A percentile compares a stretch with the other conserved stretches of the same genome.
Evolutionary conservation across 2,113 vertebrate genomes (phyloP).

Genomic region (Clarias batrachus): DNA sequence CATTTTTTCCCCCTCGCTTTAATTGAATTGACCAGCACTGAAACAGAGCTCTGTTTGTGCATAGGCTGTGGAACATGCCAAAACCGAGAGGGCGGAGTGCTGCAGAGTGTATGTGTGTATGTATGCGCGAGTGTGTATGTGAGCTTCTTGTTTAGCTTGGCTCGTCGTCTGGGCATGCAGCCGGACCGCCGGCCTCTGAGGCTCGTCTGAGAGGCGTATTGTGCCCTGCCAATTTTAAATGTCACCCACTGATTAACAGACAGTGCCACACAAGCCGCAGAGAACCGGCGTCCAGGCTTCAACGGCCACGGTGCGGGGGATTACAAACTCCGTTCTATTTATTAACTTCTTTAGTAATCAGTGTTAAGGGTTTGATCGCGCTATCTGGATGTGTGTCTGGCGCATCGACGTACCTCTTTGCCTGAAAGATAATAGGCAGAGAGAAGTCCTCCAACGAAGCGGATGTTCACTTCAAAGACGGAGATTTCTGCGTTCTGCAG

Average conservation of each 20-base stretch:
- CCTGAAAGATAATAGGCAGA: conserved; percentile 97
- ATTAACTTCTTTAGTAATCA: background rate
- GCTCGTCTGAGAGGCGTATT: conserved; percentile 32
- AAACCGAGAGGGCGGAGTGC: conserved; percentile 20
- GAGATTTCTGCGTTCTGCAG: conserved; percentile 92
- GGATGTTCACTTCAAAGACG: conserved; percentile 98
- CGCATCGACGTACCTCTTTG: conserved; percentile 85
- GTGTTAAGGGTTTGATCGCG: background rate
- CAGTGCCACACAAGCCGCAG: conserved; percentile 14
- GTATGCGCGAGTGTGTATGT: background rate
- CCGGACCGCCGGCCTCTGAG: conserved; percentile 33
- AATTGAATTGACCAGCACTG: conserved; percentile 33
- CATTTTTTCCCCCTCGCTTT: conserved; percentile 25
- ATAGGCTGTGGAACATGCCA: conserved; percentile 24
- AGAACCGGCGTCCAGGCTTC: background rate
- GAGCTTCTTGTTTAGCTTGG: conserved; percentile 48
- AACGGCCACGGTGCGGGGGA: background rate
- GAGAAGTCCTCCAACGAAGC: conserved; percentile 94
- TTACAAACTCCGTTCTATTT: background rate
- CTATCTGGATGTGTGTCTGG: background rate
- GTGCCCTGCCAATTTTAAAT: conserved; percentile 47
- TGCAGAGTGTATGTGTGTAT: conserved; percentile 18
- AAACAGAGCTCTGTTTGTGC: conserved; percentile 49
- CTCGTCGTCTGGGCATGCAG: conserved; percentile 33
- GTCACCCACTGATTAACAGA: conserved; percentile 45